phyloP scores from a whole-genome alignment of 2,888 invertebrate genomes.

The Idaea dimidiata region DNA sequence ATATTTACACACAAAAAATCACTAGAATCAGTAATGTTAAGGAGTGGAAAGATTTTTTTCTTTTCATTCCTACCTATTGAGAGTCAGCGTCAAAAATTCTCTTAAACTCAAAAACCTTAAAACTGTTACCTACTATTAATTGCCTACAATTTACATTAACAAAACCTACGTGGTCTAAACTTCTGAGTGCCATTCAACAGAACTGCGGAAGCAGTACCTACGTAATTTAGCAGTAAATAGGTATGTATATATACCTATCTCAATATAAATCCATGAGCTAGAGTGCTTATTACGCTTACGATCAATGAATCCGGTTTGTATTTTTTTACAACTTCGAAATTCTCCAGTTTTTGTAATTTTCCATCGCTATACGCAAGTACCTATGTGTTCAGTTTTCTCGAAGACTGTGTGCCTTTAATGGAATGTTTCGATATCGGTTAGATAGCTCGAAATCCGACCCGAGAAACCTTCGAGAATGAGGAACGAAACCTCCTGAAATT shows the following conservation, averaged over 20 bases:
- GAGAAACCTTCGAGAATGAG: conserved; percentile 3
- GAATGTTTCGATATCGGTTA: background rate
- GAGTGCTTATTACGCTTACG: background rate
- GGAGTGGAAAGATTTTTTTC: too few relatives aligned
- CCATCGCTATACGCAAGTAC: background rate
- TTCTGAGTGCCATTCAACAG: too few relatives aligned
- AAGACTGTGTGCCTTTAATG: background rate
- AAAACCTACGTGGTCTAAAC: too few relatives aligned
- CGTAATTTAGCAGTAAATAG: background rate
- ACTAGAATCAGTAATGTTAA: too few relatives aligned
- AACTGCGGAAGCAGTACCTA: too few relatives aligned
- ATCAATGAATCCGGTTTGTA: background rate
- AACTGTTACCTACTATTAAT: too few relatives aligned
- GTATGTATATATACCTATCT: background rate
- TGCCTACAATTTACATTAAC: too few relatives aligned
- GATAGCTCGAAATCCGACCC: background rate
- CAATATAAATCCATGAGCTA: background rate
- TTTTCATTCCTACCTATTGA: too few relatives aligned
- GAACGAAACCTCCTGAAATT: background rate
- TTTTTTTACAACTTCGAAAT: background rate
- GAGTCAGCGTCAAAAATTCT: too few relatives aligned
- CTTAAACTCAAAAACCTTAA: too few relatives aligned
- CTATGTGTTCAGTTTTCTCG: background rate
- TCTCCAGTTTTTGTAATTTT: background rate
- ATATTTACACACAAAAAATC: too few relatives aligned